Percentiles rank a stretch among this genome's conserved stretches.
These are phyloP conservation scores for Lordiphosa fenestrarum DNA, from an alignment of 2,888 invertebrate genomes.

Conservation along the genomic window DNA sequence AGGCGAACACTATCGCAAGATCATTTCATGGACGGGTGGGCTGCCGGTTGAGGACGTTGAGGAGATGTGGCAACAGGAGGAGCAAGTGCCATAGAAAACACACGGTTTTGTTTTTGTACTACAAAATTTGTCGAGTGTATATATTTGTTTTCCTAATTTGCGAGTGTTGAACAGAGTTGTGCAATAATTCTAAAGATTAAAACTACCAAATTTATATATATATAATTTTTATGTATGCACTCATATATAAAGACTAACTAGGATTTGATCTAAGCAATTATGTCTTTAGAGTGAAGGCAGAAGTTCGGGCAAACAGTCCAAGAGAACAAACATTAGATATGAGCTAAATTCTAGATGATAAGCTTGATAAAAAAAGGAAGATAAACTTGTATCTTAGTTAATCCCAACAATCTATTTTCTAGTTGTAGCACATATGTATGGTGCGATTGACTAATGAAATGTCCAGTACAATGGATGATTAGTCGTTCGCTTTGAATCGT, in stretches of 20 bases:
- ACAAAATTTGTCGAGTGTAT: slow-evolving; percentile 30
- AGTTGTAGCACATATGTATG: too few species aligned
- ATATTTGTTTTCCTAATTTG: slow-evolving; percentile 25
- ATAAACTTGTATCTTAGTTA: too few species aligned
- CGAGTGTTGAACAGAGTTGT: slow-evolving; percentile 13
- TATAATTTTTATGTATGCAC: background rate
- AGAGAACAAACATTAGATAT: background rate
- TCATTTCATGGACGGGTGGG: slow-evolving; percentile 60
- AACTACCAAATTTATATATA: background rate
- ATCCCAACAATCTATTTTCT: too few species aligned
- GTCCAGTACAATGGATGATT: too few species aligned
- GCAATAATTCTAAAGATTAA: slow-evolving; percentile 4
- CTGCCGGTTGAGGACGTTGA: slow-evolving; percentile 16
- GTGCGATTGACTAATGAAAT: too few species aligned
- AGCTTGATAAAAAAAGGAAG: too few species aligned
- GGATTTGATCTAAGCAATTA: slow-evolving; percentile 7
- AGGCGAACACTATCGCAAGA: slow-evolving; percentile 39
- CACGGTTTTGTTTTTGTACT: slow-evolving; percentile 11
- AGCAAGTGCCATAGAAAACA: slow-evolving; percentile 1
- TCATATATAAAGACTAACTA: slow-evolving; percentile 5
- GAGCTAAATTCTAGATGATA: too few species aligned
- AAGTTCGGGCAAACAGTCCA: slow-evolving; percentile 3
- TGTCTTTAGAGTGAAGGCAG: slow-evolving; percentile 8
- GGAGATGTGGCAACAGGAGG: slow-evolving; percentile 10
- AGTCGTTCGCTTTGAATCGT: too few species aligned